A percentile compares a stretch with the other conserved stretches of the same genome.
Evolutionary conservation across 1,140 invertebrate species (phyloP).

Genomic region (Penaeus vannamei): DNA sequence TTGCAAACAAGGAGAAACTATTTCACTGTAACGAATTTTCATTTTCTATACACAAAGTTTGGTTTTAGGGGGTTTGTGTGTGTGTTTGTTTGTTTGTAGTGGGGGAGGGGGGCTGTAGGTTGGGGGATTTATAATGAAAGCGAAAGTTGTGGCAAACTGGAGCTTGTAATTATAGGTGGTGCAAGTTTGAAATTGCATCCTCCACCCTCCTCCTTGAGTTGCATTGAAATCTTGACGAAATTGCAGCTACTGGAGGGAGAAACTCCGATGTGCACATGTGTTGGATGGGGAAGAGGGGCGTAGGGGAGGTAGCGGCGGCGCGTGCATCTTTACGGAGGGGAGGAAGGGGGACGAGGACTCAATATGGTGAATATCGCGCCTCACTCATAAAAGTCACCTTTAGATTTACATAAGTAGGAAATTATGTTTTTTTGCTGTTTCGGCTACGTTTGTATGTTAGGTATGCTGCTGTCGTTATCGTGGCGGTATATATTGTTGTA

Average conservation of each 20-base stretch:
- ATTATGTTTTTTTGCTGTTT: too few species aligned
- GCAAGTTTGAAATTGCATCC: slow-evolving; percentile 55
- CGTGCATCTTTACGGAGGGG: background rate
- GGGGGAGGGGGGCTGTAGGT: too few species aligned
- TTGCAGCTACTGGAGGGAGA: slow-evolving; percentile 19
- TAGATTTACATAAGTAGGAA: too few species aligned
- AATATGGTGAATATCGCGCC: too few species aligned
- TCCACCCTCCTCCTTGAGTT: slow-evolving; percentile 33
- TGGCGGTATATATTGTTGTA: too few species aligned
- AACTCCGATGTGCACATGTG: too few species aligned
- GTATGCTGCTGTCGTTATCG: too few species aligned
- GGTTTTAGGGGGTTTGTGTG: background rate
- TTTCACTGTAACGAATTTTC: slow-evolving; percentile 51
- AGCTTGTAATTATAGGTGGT: slow-evolving; percentile 54
- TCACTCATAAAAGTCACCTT: too few species aligned
- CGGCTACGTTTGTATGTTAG: too few species aligned
- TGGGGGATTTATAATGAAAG: slow-evolving; percentile 58
- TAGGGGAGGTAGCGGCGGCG: background rate
- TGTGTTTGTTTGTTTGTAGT: too few species aligned
- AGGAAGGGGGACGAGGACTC: too few species aligned
- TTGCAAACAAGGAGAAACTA: slow-evolving; percentile 47
- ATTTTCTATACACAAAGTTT: slow-evolving; percentile 57
- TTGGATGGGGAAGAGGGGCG: too few species aligned
- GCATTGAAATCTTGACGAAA: slow-evolving; percentile 60
- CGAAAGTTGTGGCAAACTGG: slow-evolving; percentile 54